Conservation (phyloP, 2,113 vertebrate species). For the Mastomys natalensis region DNA sequence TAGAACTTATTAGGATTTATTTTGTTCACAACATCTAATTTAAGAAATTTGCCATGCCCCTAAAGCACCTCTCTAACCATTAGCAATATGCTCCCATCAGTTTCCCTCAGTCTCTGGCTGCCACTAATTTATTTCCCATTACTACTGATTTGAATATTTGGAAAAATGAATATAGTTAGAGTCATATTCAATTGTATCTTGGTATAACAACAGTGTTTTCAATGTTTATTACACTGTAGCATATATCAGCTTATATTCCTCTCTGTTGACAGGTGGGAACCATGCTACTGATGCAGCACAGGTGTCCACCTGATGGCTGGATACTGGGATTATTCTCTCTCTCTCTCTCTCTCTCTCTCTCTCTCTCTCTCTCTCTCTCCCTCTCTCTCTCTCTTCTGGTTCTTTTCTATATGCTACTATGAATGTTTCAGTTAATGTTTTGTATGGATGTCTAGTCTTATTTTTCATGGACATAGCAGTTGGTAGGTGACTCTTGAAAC, state of each 20-base stretch:
- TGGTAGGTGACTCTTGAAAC: not conserved
- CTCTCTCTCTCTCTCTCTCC: not conserved
- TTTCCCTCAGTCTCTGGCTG: not conserved
- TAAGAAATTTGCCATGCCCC: not conserved
- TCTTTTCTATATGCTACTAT: not conserved
- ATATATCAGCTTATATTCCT: not conserved
- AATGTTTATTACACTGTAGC: not conserved
- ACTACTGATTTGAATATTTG: not conserved
- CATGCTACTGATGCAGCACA: not conserved
- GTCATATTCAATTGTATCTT: not conserved
- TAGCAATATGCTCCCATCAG: not conserved
- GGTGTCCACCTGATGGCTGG: not conserved
- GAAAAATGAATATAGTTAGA: not conserved
- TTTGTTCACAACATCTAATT: constrained; percentile 1
- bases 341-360: not conserved
- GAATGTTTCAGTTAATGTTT: not conserved
- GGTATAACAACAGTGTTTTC: not conserved
- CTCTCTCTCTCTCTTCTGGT: too few relatives aligned
- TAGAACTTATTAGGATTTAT: not conserved
- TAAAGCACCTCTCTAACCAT: not conserved
- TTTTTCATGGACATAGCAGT: not conserved
- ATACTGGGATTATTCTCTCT: not conserved
- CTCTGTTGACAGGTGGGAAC: not conserved
- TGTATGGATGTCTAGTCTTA: not conserved
- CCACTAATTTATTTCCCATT: not conserved